Evolutionary conservation across 1,140 invertebrate genomes (phyloP), one percentile per base, ranked within the genome.

Genomic region (Gryon sp.): DNA sequence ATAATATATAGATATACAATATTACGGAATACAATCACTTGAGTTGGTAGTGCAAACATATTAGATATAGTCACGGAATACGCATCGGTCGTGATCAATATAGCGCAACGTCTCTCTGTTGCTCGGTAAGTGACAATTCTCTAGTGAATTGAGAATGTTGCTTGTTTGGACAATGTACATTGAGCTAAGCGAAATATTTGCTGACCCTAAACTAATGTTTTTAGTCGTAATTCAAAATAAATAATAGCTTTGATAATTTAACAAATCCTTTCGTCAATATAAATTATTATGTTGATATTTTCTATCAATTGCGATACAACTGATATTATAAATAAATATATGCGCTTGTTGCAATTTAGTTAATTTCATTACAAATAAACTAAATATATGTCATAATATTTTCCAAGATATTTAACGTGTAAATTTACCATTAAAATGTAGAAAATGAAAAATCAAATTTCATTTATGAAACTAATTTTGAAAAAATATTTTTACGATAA

Each of bases 81-180:
- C 66, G 66, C 66, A 70, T 70, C 48, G 66, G 66, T 70, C 66
- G 66, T 70, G 66, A 70, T 70, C 66, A 62, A 72, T 72, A 72
- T 72, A 62, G 55, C 66, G 55, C 66, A 62, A 72, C 66, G 66
- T 72, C 68, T 70, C 66, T 72, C 68, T 72, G 68, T 55, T 62
- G 55, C 68, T 62, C 68, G 55, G 57, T 48, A 72, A 72, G 68
- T 72, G 68, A 72, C 68, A 72, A 72, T 72, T 72, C 68, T 72
- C 68, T 55, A 55, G 55, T 45, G 68, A 62, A 20, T 62, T 62
- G 68, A 72, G 68, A 72, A 72, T 72, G 68, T 72, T 62, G 68
- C 68, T 55, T 62, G 68, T 72, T 72, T 72, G 48, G 55, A 72
- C 57, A 72, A 62, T 62, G 48, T 62, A 72, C 68, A 62, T 53